Percentiles rank a stretch among this genome's conserved stretches.
Conservation (phyloP, 1,140 invertebrate species). For the Coptotermes formosanus region DNA sequence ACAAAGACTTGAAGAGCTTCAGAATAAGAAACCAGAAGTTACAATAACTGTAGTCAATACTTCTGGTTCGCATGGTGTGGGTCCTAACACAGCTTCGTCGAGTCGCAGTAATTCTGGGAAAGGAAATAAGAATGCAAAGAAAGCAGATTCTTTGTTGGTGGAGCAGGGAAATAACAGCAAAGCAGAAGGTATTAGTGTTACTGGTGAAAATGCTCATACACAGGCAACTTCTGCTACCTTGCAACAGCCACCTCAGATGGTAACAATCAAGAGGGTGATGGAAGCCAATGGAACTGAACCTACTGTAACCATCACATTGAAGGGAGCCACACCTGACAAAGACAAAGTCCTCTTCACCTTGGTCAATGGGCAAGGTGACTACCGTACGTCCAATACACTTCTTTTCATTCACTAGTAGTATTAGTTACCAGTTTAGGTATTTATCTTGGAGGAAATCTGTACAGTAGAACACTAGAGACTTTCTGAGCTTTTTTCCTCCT, state of each 20-base stretch:
- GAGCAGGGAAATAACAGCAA: slow-evolving; percentile 31
- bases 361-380: slow-evolving; percentile 61
- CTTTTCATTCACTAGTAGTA: neutral
- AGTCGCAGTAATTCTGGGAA: slow-evolving; percentile 25
- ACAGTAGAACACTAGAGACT: too few relatives aligned
- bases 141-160: slow-evolving; percentile 26
- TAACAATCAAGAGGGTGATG: slow-evolving; percentile 69
- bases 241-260: slow-evolving; percentile 55
- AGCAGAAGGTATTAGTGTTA: neutral
- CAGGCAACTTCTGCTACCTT: neutral
- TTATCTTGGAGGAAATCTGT: too few relatives aligned
- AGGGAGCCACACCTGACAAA: slow-evolving; percentile 69
- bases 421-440: too few relatives aligned
- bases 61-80: slow-evolving; percentile 23
- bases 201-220: slow-evolving; percentile 32
- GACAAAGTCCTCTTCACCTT: slow-evolving; percentile 71
- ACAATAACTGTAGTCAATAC: slow-evolving; percentile 46
- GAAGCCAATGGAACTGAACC: slow-evolving; percentile 63
- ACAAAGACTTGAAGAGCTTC: slow-evolving; percentile 47
- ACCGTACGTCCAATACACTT: neutral
- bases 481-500: too few relatives aligned
- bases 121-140: slow-evolving; percentile 35
- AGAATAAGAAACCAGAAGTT: slow-evolving; percentile 51
- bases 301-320: slow-evolving; percentile 72
- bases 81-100: too few relatives aligned